Evolutionary conservation across 2,888 invertebrate genomes (phyloP).

Genomic region (Ctenicera cuprea): DNA sequence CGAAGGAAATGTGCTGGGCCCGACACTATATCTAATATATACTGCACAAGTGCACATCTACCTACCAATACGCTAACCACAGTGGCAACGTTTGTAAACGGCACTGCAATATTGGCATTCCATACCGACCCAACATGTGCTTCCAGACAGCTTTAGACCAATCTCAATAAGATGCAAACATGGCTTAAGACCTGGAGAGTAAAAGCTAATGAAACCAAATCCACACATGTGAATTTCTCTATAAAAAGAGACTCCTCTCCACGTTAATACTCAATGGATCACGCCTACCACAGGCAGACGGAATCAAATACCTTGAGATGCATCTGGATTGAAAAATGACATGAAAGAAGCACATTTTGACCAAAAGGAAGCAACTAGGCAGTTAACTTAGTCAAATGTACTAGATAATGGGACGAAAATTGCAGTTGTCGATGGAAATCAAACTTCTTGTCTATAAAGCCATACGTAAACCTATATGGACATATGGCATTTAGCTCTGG

Average conservation of each 20-base stretch:
- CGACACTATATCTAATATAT: not conserved
- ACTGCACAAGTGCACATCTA: slow-evolving; percentile 1
- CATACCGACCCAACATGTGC: not conserved
- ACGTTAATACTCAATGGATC: not conserved
- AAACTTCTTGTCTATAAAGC: not conserved
- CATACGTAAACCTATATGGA: not conserved
- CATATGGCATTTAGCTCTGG: not conserved
- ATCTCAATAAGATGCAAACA: not conserved
- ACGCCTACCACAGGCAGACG: not conserved
- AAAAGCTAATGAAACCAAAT: not conserved
- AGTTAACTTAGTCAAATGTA: not conserved
- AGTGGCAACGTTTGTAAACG: not conserved
- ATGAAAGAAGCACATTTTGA: not conserved
- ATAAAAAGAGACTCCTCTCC: not conserved
- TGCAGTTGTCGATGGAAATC: not conserved
- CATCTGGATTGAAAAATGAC: not conserved
- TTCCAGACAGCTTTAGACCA: not conserved
- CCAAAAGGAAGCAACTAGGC: slow-evolving; percentile 10
- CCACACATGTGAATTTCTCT: not conserved
- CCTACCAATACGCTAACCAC: not conserved
- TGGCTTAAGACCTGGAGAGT: slow-evolving; percentile 14
- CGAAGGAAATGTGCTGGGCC: not conserved
- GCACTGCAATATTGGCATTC: not conserved
- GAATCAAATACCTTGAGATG: slow-evolving; percentile 1
- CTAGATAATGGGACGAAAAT: not conserved